Evolutionary conservation across 2,113 vertebrate species (phyloP), one percentile per base, ranked within the genome.

Genomic region (Lipophrys pholis): DNA sequence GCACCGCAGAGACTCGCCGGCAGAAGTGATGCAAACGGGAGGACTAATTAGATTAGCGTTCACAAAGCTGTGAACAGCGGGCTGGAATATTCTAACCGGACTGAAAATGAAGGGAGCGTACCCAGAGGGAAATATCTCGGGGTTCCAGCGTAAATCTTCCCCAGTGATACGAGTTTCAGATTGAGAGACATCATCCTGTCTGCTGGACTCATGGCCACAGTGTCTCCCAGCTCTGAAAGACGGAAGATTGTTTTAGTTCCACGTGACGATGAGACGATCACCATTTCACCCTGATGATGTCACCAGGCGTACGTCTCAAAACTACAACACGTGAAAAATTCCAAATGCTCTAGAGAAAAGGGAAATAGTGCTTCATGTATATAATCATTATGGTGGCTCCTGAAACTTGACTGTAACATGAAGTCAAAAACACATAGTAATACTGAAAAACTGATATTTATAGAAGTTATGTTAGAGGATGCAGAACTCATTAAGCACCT

Each of bases 51-150:
- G 36, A 64, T 66, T 58, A 77, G 48, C 59, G 65, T 73, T 72
- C 46, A 63, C 66, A 66, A 73, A 82, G 50, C 4, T 67, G 59
- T 39, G 48, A 76, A 74, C 36, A 61, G 51, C 58, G 12, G 65
- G 51, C 11, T 38, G 75, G 70, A 70, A 78, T 80, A 52, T 58
- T 64, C 21, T 11, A 58, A 66, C 14, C 5, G 76, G 52, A 30
- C 56, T 56, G 21, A 30, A 30, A 30, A 30, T 30, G 21, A 30
- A 30, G 21, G 21, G 21, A 30, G 21, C 21, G 21, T 59, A 96
- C 98, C 98, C 77, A 99, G 86, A 61, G 98, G 98, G 56, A 99
- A 99, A 91, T 98, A 99, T 61, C 96, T 94, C n/a, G 98, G 98
- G 2, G 97, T 99, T 80, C 96, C 95, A 12, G 94, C 96, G 8